These are phyloP conservation scores for Oceanodroma tethys DNA, from an alignment of 2,113 vertebrate genomes.

Conservation along the genomic window DNA sequence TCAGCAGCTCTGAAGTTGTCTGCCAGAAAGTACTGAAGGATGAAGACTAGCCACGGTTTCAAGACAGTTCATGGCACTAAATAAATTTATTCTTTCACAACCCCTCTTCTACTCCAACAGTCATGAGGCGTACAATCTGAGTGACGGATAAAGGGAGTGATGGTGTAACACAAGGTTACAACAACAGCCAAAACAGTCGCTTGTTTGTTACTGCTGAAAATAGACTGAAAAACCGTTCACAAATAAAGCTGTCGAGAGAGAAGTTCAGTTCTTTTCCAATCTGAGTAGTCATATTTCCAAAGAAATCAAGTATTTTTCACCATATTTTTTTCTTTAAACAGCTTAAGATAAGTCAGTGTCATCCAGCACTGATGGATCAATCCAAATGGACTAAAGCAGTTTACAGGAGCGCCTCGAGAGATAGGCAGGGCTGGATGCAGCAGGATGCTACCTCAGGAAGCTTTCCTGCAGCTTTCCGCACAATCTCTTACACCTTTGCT, in stretches of 20 bases:
- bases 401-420: not conserved
- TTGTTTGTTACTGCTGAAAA: conserved; percentile 6
- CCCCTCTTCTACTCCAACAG: not conserved
- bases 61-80: not conserved
- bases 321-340: not conserved
- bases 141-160: not conserved
- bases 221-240: not conserved
- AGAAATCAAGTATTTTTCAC: not conserved
- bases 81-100: not conserved
- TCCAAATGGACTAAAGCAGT: not conserved
- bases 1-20: not conserved
- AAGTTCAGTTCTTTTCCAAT: not conserved
- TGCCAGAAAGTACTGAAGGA: not conserved
- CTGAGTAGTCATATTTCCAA: not conserved
- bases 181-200: not conserved
- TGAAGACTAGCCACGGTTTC: not conserved
- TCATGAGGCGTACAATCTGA: not conserved
- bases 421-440: not conserved
- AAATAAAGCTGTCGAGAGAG: not conserved
- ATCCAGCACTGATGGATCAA: not conserved
- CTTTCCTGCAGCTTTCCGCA: not conserved
- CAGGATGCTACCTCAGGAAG: not conserved
- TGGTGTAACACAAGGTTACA: not conserved
- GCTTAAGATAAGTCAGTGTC: not conserved
- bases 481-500: not conserved